phyloP scores from a whole-genome alignment of 2,113 vertebrate species.

The Rhizomys pruinosus region DNA sequence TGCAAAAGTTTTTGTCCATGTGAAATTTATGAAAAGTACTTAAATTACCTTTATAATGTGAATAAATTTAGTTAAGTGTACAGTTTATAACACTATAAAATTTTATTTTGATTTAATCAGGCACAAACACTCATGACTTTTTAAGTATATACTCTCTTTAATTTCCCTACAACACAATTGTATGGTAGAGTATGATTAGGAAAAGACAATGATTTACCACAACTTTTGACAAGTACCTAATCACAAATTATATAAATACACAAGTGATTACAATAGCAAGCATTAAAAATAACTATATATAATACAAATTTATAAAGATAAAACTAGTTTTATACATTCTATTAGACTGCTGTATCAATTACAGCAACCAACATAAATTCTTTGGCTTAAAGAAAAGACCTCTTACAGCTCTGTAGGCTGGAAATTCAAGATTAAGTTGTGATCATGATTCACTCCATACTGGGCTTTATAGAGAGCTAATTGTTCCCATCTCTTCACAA shows the following conservation, averaged over 20 bases:
- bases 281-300: constrained; percentile 57
- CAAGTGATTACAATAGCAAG: constrained; percentile 40
- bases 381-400: background rate
- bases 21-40: constrained; percentile 40
- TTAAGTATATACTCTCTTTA: constrained; percentile 51
- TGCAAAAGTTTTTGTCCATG: background rate
- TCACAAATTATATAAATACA: constrained; percentile 68
- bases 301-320: constrained; percentile 68
- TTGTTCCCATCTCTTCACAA: background rate
- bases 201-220: constrained; percentile 66
- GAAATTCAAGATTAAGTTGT: constrained; percentile 3
- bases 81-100: constrained; percentile 49
- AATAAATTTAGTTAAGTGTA: constrained; percentile 33
- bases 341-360: background rate
- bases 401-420: background rate
- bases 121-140: constrained; percentile 33
- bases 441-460: background rate
- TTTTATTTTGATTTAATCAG: constrained; percentile 59
- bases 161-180: constrained; percentile 55
- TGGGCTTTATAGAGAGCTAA: background rate
- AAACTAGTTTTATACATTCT: background rate
- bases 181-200: constrained; percentile 53
- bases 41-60: constrained; percentile 53
- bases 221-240: constrained; percentile 59
- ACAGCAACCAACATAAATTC: background rate